A percentile compares a stretch with the other conserved stretches of the same genome.
Evolutionary conservation across 2,888 invertebrate species (phyloP).

Genomic region (Dolomedes plantarius): DNA sequence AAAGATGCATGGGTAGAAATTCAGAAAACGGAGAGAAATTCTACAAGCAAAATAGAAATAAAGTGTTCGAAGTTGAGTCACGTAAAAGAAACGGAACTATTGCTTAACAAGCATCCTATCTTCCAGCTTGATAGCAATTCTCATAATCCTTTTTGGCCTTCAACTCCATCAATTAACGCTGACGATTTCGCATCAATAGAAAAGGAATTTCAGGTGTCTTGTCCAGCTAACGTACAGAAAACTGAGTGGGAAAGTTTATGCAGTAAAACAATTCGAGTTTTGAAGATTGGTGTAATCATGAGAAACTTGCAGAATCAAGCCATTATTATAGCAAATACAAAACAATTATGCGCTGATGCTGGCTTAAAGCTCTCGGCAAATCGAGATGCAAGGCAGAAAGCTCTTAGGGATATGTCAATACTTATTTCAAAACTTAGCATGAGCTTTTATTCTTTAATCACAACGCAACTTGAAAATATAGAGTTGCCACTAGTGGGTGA

Average conservation of each 20-base stretch:
- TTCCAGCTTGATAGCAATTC: not conserved
- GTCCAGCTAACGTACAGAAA: not conserved
- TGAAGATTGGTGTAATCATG: slow-evolving; percentile 1
- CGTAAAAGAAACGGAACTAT: not conserved
- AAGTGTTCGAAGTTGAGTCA: not conserved
- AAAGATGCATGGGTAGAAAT: not conserved
- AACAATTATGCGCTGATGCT: not conserved
- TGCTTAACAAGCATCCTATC: not conserved
- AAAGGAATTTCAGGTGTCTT: not conserved
- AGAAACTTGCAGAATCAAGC: slow-evolving; percentile 4
- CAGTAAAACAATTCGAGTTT: not conserved
- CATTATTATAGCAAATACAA: not conserved
- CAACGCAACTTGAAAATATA: not conserved
- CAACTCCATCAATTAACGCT: not conserved
- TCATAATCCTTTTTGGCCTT: slow-evolving; percentile 8
- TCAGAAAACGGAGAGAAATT: slow-evolving; percentile 1
- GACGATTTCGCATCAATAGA: not conserved
- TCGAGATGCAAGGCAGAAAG: not conserved
- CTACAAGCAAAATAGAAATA: not conserved
- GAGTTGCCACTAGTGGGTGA: not conserved
- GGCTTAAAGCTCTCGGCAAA: not conserved
- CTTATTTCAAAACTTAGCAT: slow-evolving; percentile 1
- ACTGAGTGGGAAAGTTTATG: slow-evolving; percentile 5
- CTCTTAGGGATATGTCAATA: not conserved
- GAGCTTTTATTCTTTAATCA: not conserved